Conservation (phyloP, 2,888 invertebrate species). For the Sclerodermus sp. region DNA sequence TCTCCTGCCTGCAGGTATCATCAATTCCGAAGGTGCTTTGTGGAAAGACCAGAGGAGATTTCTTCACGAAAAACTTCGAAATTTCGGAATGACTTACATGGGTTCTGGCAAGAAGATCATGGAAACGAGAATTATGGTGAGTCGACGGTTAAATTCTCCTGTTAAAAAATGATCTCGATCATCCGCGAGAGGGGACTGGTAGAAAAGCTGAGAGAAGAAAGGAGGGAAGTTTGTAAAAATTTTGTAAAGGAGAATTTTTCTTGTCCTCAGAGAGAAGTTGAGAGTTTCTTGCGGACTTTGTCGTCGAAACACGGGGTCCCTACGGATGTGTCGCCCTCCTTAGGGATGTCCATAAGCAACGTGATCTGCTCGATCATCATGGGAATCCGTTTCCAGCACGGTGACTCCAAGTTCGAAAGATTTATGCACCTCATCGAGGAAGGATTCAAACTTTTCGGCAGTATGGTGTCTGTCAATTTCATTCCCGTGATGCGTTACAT, state of each 20-base stretch:
- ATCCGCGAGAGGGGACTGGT: no score
- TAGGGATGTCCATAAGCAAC: constrained; percentile 84
- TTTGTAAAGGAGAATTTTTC: background rate
- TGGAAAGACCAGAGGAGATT: constrained; percentile 91
- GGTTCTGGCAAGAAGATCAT: constrained; percentile 79
- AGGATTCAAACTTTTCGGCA: constrained; percentile 85
- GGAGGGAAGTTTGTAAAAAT: background rate
- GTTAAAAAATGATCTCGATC: no score
- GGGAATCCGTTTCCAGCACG: constrained; percentile 81
- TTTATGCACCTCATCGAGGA: constrained; percentile 88
- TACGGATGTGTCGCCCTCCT: constrained; percentile 72
- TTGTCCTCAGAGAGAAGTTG: constrained; percentile 67
- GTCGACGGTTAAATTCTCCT: constrained; percentile 41
- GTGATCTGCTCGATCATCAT: constrained; percentile 89
- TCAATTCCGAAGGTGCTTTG: constrained; percentile 84
- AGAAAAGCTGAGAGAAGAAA: no score
- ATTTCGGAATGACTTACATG: constrained; percentile 86
- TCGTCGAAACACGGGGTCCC: constrained; percentile 68
- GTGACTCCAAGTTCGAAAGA: constrained; percentile 75
- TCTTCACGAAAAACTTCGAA: constrained; percentile 80
- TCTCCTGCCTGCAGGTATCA: constrained; percentile 68
- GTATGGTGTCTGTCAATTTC: constrained; percentile 80
- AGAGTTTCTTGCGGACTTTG: constrained; percentile 70
- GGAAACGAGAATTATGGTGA: constrained; percentile 83
- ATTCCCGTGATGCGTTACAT: constrained; percentile 74